Evolutionary conservation across 53 echinoderm and acorn worm species (phyloP).

Genomic region (Hippasteria phrygiana): DNA sequence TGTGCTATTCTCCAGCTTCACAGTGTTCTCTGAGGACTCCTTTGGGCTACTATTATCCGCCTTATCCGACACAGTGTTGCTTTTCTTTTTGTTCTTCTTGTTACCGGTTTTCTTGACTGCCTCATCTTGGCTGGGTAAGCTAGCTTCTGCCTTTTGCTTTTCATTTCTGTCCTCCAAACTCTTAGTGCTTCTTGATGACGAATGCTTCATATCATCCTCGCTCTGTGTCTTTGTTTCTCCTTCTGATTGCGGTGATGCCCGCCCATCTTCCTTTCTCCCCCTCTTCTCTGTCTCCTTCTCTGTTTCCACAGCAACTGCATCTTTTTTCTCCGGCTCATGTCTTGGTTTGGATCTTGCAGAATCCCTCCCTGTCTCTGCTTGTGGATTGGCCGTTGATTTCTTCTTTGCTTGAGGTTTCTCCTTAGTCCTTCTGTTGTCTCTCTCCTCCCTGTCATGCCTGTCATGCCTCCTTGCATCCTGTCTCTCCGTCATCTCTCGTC

Average conservation of each 20-base stretch:
- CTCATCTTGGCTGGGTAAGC: conserved; percentile 3
- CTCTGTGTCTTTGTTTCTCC: not conserved
- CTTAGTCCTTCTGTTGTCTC: not conserved
- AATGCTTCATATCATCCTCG: not conserved
- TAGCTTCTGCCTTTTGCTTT: not conserved
- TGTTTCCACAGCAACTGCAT: conserved; percentile 47
- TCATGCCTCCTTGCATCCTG: conserved; percentile 6
- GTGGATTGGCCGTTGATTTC: not conserved
- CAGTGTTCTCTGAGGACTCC: not conserved
- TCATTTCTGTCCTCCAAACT: not conserved
- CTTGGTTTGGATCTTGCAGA: conserved; percentile 36
- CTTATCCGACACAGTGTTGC: not conserved
- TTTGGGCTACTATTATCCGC: not conserved
- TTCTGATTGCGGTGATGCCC: conserved; percentile 21
- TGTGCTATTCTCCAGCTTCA: not conserved
- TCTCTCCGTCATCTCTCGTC: conserved; percentile 26
- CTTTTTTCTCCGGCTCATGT: not conserved
- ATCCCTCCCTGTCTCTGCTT: not conserved
- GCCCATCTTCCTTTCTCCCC: conserved; percentile 1
- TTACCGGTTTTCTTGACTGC: not conserved
- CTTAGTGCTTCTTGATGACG: not conserved
- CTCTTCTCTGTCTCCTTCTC: conserved; percentile 9
- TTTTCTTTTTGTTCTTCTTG: conserved; percentile 68
- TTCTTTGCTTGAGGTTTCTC: not conserved
- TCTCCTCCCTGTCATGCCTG: not conserved